Base-by-base conservation (phyloP, 2,888 invertebrate genomes). In the Apotomis betuletana region DNA sequence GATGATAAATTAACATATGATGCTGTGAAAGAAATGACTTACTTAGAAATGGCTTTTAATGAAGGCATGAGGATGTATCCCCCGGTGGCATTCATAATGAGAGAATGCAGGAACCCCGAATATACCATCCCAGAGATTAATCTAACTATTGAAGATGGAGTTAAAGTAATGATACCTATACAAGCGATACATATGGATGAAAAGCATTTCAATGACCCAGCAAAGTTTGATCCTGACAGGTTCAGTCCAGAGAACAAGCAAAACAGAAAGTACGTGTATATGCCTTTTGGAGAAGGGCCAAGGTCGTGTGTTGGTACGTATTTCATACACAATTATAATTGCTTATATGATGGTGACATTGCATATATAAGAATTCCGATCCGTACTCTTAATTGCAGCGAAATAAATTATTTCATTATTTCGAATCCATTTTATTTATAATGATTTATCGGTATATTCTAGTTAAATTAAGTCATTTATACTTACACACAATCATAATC, bases 261-360 rank as follows among this genome's bases (percentile, higher is more conserved):
- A 55, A 83, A 83, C 12, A 87, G 84, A 63, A 86, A 84, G 51
- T 88, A 83, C 68, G 81, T 88, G 3, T 92, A 80, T 78, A 79
- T 92, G 59, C 92, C 92, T 0, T 92, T 92, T 76, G 91, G 92
- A 65, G 90, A 89, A 74, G 92, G 92, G 5, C 92, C 91, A 3
- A 83, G 92, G 69, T 79, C 89, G 1, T 92, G 92, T 77, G 88
- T 91, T 70, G 92, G 92, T 92, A 79, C 82, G 90, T 83, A 69
- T 49, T 70, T 6, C 9, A 3, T 49, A 41, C 3, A 41, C 5
- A 41, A 41, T 5, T 41, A 41, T 41, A 41, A 41, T 41, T 41
- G 41, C 41, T 41, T 27, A 27, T 27, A 27, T 27, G 27, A 27
- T 41, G 41, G 6, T 41, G 41, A 41, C 41, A 41, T 27, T 27